phyloP scores from a whole-genome alignment of 2,113 vertebrate species.

The Atlantisia rogersi region DNA sequence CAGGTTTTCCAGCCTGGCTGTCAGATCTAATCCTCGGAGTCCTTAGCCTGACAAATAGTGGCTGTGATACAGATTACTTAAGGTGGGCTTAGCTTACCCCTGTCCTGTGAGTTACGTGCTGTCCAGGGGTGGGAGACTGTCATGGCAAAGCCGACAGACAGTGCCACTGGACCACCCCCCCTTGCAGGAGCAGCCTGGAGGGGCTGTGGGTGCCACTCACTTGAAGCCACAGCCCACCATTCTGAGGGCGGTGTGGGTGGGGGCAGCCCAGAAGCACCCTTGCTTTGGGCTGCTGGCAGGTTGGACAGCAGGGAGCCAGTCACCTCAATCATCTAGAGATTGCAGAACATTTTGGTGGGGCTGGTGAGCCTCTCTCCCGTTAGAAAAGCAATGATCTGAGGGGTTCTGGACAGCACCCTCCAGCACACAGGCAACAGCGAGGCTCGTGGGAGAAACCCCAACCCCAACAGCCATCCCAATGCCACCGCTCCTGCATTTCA shows the following conservation, averaged over 20 bases:
- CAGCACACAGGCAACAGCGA: rapidly evolving
- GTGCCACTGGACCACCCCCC: too few species aligned
- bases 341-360: too few species aligned
- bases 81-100: background rate
- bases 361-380: background rate
- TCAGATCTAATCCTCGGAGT: background rate
- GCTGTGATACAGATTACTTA: background rate
- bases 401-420: background rate
- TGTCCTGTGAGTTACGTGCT: rapidly evolving
- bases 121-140: background rate
- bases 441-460: background rate
- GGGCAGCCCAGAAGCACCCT: background rate
- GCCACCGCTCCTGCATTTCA: background rate
- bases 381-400: background rate
- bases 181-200: background rate
- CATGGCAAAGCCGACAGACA: rapidly evolving
- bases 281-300: background rate
- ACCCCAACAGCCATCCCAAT: background rate
- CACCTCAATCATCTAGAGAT: background rate
- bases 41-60: background rate
- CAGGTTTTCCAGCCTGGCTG: slow-evolving; percentile 13
- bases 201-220: background rate
- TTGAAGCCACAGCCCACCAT: background rate
- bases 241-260: background rate
- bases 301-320: background rate